Percentiles rank a stretch among this genome's conserved stretches.
These are phyloP conservation scores for Yponomeuta malinellus DNA, from an alignment of 2,888 invertebrate genomes.

Conservation along the genomic window DNA sequence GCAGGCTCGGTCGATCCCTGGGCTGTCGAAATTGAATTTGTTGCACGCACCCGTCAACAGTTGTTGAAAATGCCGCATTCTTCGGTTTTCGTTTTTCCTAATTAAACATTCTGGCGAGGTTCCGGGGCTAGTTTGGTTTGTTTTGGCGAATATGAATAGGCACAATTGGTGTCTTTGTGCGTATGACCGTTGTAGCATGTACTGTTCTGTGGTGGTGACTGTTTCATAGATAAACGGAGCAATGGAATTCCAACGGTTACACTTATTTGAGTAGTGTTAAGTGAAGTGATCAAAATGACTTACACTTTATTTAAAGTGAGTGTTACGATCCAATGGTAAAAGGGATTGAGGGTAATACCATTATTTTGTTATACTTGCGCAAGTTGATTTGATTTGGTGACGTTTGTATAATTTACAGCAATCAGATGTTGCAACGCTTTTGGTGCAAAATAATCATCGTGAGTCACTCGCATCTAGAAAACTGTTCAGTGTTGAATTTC, in stretches of 20 bases:
- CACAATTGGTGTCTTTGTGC: not conserved
- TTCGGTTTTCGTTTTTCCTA: constrained; percentile 33
- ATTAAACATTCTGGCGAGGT: not conserved
- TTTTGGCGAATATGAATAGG: not conserved
- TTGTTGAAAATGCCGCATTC: constrained; percentile 54
- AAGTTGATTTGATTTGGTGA: not conserved
- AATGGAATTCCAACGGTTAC: not conserved
- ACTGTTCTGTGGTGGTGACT: not conserved
- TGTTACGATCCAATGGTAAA: constrained; percentile 24
- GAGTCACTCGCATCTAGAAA: not conserved
- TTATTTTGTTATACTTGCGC: not conserved
- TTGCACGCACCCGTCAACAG: constrained; percentile 40
- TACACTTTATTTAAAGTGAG: constrained; percentile 50
- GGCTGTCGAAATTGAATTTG: constrained; percentile 59
- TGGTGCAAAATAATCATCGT: not conserved
- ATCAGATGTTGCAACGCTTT: not conserved
- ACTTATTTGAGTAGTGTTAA: not conserved
- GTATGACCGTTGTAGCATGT: not conserved
- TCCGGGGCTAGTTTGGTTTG: not conserved
- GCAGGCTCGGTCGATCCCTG: constrained; percentile 38
- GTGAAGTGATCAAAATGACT: constrained; percentile 40
- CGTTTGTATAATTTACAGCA: not conserved
- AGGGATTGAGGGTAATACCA: not conserved
- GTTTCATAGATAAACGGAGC: not conserved
- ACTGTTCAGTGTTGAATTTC: not conserved